phyloP scores from a whole-genome alignment of 2,888 invertebrate species.

The Acrobasis suavella region DNA sequence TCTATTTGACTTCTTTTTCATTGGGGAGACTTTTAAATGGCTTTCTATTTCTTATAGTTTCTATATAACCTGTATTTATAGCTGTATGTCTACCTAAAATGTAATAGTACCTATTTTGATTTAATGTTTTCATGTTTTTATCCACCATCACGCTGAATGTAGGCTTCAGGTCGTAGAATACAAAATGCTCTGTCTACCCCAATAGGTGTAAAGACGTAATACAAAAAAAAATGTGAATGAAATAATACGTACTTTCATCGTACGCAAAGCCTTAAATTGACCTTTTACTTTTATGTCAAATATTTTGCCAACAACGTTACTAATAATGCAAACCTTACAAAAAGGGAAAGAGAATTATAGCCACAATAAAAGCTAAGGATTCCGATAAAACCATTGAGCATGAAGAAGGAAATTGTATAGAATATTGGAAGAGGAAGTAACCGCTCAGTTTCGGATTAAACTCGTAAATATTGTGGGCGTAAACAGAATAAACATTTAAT shows the following conservation, averaged over 20 bases:
- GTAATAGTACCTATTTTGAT: no score
- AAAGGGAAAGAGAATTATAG: conserved; percentile 19
- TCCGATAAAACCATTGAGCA: conserved; percentile 23
- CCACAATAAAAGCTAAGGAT: conserved; percentile 24
- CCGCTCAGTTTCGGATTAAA: conserved; percentile 20
- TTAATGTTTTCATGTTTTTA: no score
- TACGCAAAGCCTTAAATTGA: not conserved
- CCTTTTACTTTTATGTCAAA: not conserved
- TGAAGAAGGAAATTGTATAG: conserved; percentile 23
- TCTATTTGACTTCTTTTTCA: no score
- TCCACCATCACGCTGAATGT: no score
- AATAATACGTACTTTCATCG: not conserved
- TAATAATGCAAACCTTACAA: conserved; percentile 13
- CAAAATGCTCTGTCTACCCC: no score
- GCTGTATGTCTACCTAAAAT: no score
- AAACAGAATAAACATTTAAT: conserved; percentile 20
- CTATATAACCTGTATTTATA: no score
- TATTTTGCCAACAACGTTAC: conserved; percentile 4
- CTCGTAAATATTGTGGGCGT: conserved; percentile 22
- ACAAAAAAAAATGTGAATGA: no score
- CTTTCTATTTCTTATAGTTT: no score
- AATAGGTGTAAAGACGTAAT: no score
- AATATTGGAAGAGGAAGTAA: conserved; percentile 20
- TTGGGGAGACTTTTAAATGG: no score
- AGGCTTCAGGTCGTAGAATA: no score